Evolutionary conservation across 2,797 vertebrate genomes (phyloP).

Genomic region (Leptoclinus maculatus): DNA sequence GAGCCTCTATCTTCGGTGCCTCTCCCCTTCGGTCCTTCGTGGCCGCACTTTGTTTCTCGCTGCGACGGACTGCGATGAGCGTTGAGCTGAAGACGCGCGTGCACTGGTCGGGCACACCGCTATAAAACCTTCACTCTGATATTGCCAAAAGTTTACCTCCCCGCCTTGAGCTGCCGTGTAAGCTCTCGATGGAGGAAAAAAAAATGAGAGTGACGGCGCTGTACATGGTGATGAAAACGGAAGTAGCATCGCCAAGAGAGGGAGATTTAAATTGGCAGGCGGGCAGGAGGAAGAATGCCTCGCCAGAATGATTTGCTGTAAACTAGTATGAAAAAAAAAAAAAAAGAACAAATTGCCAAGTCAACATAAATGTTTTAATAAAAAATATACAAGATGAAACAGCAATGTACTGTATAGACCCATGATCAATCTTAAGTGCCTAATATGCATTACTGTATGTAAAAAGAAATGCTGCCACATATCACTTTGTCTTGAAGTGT

Average conservation of each 20-base stretch:
- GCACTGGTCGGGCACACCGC: constrained; percentile 13
- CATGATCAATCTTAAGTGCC: not conserved
- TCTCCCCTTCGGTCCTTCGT: constrained; percentile 48
- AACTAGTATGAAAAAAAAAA: not conserved
- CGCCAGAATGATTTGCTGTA: not conserved
- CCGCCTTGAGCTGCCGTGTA: constrained; percentile 77
- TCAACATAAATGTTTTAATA: not conserved
- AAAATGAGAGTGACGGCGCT: constrained; percentile 73
- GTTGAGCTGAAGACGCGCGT: constrained; percentile 55
- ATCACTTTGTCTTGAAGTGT: not conserved
- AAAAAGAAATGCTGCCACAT: not conserved
- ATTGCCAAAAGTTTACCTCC: constrained; percentile 89
- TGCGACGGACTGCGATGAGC: constrained; percentile 52
- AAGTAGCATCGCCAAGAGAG: constrained; percentile 90
- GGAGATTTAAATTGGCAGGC: constrained; percentile 85
- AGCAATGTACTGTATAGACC: not conserved
- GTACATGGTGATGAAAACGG: constrained; percentile 82
- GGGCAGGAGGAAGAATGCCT: not conserved
- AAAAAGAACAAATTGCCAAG: too few relatives aligned
- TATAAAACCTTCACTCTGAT: constrained; percentile 51
- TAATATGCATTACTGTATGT: not conserved
- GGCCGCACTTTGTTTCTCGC: constrained; percentile 49
- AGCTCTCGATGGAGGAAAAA: constrained; percentile 57
- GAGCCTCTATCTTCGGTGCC: constrained; percentile 66
- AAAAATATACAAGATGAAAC: too few relatives aligned